Conservation (phyloP, 2,113 vertebrate genomes). For the Pluvianellus socialis region DNA sequence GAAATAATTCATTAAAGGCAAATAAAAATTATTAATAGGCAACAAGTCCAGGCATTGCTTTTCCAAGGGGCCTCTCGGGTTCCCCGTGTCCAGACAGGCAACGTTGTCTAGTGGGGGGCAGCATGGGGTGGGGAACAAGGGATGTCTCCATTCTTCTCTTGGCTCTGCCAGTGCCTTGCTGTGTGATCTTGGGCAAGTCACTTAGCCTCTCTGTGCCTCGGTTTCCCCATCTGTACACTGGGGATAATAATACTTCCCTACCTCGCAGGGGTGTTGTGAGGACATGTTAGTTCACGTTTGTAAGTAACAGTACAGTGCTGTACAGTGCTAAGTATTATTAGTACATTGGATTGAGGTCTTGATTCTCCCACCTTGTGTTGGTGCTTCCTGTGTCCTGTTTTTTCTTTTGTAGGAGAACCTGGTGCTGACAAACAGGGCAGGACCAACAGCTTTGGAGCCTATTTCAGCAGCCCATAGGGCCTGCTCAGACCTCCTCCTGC, state of each 20-base stretch:
- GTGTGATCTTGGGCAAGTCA: constrained; percentile 11
- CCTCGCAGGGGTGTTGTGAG: constrained; percentile 72
- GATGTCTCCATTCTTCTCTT: background rate
- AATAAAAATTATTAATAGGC: constrained; percentile 70
- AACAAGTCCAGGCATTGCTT: constrained; percentile 60
- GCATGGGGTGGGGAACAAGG: background rate
- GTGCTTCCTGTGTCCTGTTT: constrained; percentile 43
- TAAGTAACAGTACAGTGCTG: constrained; percentile 58
- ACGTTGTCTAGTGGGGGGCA: background rate
- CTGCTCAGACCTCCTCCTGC: background rate
- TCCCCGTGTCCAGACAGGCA: background rate
- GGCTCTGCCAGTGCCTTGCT: constrained; percentile 10
- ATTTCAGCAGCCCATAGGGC: background rate
- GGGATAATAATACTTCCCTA: constrained; percentile 54
- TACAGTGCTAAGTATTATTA: constrained; percentile 61
- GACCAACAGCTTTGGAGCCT: background rate
- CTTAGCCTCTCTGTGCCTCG: constrained; percentile 41
- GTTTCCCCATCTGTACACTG: constrained; percentile 47
- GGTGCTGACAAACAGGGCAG: background rate
- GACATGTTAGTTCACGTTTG: constrained; percentile 58
- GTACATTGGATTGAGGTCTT: constrained; percentile 57
- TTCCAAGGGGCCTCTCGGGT: constrained; percentile 20
- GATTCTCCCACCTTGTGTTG: constrained; percentile 21
- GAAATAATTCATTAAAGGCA: constrained; percentile 64
- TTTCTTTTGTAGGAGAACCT: background rate